Conservation (phyloP, 53 echinoderm and acorn worm genomes). For the Crossaster papposus region DNA sequence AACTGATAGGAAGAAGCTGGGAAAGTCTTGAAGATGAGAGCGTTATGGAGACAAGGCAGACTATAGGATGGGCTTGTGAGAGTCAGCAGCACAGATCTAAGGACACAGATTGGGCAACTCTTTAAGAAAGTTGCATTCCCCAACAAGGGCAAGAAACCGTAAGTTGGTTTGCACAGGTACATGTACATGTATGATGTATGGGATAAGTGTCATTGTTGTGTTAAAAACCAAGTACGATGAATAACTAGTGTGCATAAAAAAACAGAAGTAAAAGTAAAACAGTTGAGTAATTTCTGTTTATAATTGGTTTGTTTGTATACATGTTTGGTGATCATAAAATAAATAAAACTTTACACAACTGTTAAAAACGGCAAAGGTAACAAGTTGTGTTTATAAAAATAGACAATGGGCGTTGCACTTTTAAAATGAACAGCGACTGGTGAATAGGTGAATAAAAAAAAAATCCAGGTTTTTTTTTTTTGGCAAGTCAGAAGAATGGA, state of each 20-base stretch:
- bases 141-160: background rate
- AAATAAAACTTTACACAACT: background rate
- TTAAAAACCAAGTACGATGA: background rate
- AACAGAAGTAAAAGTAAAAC: background rate
- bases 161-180: background rate
- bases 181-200: too few species aligned
- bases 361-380: background rate
- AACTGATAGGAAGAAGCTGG: background rate
- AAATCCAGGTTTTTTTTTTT: background rate
- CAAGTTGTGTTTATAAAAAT: background rate
- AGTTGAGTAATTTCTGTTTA: background rate
- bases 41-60: background rate
- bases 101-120: background rate
- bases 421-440: background rate
- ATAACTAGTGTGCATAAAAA: background rate
- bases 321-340: background rate
- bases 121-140: background rate
- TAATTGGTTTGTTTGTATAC: background rate
- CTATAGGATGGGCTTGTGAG: background rate
- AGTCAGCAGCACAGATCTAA: background rate
- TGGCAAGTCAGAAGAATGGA: background rate
- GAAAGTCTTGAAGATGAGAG: background rate
- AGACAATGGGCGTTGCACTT: background rate
- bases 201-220: background rate
- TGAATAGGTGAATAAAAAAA: background rate